Evolutionary conservation across 2,888 invertebrate species (phyloP), one percentile per base, ranked within the genome.

Genomic region (Drosophila kanekoi): DNA sequence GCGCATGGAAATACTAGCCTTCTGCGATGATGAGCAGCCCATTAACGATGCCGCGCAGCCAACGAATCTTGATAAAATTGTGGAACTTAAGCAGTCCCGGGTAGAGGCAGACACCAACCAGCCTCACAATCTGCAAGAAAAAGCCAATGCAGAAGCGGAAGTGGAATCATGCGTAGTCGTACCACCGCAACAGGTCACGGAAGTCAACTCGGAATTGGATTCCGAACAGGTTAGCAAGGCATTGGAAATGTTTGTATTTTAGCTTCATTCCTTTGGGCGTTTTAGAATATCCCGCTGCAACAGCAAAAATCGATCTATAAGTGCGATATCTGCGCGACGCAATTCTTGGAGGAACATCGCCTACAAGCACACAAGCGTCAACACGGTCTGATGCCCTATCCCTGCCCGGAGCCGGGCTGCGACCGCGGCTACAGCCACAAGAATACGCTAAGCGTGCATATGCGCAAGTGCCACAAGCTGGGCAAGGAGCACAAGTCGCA

Each of bases 401-500:
- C 75, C 14, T 75, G 75, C 35, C 61, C 75, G 1, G 72, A 75
- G 18, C 66, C 58, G 0, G 75, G 72, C 33, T 75, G 75, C 10
- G 59, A 62, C 5, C 72, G 72, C 2, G 75, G 75, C 11, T 75
- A 77, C 32, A 75, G 66, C 41, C 77, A 62, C 16, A 79, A 77
- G 33, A 72, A 77, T 8, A 71, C 76, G 1, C 54, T 77, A 1
- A 76, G 63, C n/a, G 66, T 76, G 4, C 80, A 77, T 44, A 63
- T 76, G 72, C 79, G 79, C 11, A 77, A 79, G 33, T 76, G 67
- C 44, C 76, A 77, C 57, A 77, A 77, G 11, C 18, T 71, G 32
- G 76, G 76, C 11, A 79, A 79, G 49, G 76, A 77, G 48, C 77
- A 65, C 71, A 79, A 77, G 28, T 71, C 76, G 16, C 76, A 77